Conservation (phyloP, 2,888 invertebrate species). For the Drosophila paramelanica region DNA sequence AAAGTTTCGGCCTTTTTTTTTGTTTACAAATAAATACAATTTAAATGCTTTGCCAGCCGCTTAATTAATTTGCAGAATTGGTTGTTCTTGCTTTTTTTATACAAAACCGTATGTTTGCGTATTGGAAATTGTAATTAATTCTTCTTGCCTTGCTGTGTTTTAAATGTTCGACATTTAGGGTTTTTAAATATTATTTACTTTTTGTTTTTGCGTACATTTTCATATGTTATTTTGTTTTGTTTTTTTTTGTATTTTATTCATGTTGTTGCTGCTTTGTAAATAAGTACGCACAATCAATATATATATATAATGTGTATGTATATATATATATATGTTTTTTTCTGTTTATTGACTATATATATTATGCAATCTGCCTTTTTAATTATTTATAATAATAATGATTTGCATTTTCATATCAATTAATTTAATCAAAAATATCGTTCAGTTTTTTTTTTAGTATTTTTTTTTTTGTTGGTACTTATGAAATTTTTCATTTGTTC, state of each 20-base stretch:
- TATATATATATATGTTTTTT: conserved; percentile 24
- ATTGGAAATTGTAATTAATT: conserved; percentile 36
- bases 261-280: conserved; percentile 73
- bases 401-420: conserved; percentile 69
- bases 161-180: conserved; percentile 61
- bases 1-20: conserved; percentile 55
- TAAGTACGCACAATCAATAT: conserved; percentile 68
- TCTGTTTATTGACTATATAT: conserved; percentile 50
- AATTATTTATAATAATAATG: conserved; percentile 72
- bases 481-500: conserved; percentile 41
- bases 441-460: conserved; percentile 43
- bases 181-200: conserved; percentile 32
- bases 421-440: conserved; percentile 78
- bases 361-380: conserved; percentile 58
- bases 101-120: conserved; percentile 40
- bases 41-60: conserved; percentile 62
- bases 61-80: conserved; percentile 52
- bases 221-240: conserved; percentile 24
- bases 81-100: conserved; percentile 7
- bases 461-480: conserved; percentile 57
- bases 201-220: conserved; percentile 51
- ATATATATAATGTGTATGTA: conserved; percentile 26
- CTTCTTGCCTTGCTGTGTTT: conserved; percentile 30
- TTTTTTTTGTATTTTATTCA: conserved; percentile 30
- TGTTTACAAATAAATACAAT: conserved; percentile 64